Evolutionary conservation across 2,888 invertebrate genomes (phyloP).

Genomic region (Gasteruption jaculator): DNA sequence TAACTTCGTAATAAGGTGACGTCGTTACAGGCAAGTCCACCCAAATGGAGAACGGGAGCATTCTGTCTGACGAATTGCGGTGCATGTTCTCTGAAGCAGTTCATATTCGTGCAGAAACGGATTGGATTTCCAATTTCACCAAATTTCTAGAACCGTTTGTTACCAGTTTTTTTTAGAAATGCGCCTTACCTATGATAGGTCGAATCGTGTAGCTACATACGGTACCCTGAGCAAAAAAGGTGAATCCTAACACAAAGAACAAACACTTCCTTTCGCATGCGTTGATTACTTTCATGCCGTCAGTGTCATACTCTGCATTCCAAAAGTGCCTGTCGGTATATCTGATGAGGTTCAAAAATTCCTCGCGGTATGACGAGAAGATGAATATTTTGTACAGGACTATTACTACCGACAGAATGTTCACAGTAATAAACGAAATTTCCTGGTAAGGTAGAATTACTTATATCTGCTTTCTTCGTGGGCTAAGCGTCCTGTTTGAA

Average conservation of each 20-base stretch:
- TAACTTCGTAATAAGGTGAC: constrained; percentile 25
- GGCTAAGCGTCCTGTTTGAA: no score
- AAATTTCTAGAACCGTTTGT: not conserved
- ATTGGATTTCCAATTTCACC: no score
- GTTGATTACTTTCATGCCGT: no score
- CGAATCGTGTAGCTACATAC: not conserved
- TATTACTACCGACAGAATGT: constrained; percentile 21
- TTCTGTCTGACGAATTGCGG: constrained; percentile 20
- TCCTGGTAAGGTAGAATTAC: constrained; percentile 29
- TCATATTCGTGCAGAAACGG: no score
- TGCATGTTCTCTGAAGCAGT: constrained; percentile 24
- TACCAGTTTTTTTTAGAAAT: no score
- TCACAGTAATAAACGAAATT: constrained; percentile 19
- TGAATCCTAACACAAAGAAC: constrained; percentile 15
- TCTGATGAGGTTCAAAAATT: constrained; percentile 15
- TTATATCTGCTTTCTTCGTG: no score
- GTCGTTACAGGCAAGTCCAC: constrained; percentile 1
- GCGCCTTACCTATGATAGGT: constrained; percentile 18
- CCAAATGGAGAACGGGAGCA: constrained; percentile 19
- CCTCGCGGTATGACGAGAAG: constrained; percentile 15
- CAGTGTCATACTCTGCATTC: constrained; percentile 15
- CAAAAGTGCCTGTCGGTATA: constrained; percentile 21
- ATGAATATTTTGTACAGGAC: constrained; percentile 23
- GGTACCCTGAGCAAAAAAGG: constrained; percentile 15
- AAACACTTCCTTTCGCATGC: constrained; percentile 3